Conservation (phyloP, 2,113 vertebrate species). For the Callithrix jacchus region DNA sequence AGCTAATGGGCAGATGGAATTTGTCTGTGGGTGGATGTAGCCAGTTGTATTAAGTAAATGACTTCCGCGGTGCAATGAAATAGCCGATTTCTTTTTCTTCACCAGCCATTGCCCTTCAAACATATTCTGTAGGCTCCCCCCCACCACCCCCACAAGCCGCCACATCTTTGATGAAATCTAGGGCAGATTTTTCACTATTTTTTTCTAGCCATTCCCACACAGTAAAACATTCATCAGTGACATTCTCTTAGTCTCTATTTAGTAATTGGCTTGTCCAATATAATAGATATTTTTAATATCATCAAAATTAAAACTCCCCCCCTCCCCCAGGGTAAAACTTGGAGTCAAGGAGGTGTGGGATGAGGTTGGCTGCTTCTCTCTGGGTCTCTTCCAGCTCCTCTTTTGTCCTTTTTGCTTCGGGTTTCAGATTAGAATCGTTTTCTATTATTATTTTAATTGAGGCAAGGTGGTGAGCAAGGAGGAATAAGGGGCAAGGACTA, state of each 20-base stretch:
- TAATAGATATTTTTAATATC: not conserved
- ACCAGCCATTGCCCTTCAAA: not conserved
- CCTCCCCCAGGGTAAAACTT: not conserved
- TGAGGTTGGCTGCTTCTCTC: not conserved
- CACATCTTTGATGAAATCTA: not conserved
- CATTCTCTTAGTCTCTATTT: not conserved
- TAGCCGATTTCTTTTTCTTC: not conserved
- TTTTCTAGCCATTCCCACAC: not conserved
- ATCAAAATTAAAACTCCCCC: not conserved
- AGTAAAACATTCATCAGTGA: not conserved
- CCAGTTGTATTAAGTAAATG: not conserved
- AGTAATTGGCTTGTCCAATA: not conserved
- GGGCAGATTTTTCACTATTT: not conserved
- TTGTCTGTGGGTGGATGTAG: not conserved
- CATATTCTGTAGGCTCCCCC: fast-evolving
- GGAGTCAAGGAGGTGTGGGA: not conserved
- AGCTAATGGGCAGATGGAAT: not conserved
- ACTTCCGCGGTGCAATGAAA: not conserved
- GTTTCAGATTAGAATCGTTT: not conserved
- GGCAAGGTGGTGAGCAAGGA: not conserved
- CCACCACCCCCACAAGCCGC: too few relatives aligned
- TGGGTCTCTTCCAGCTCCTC: not conserved
- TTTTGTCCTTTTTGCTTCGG: too few relatives aligned
- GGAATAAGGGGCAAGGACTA: not conserved
- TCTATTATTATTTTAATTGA: not conserved